phyloP scores from a whole-genome alignment of 2,888 invertebrate species.

The Monoplex corrugatus region DNA sequence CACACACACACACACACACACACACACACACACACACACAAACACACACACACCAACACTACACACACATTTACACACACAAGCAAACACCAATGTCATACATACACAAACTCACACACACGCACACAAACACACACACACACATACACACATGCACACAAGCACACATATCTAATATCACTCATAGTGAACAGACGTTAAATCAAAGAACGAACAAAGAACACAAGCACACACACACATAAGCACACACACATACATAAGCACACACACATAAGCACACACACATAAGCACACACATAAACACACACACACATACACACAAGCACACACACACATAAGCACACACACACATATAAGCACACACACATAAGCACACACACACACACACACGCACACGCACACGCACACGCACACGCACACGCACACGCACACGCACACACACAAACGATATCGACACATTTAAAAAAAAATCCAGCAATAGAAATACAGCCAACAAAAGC shows the following conservation, averaged over 20 bases:
- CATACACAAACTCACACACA: not conserved
- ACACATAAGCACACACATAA: slow-evolving; percentile 4
- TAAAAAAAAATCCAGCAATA: too few relatives aligned
- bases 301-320: not conserved
- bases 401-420: slow-evolving; percentile 17
- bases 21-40: too few relatives aligned
- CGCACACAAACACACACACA: not conserved
- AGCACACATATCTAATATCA: not conserved
- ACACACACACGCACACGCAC: slow-evolving; percentile 21
- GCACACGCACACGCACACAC: slow-evolving; percentile 20
- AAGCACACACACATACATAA: not conserved
- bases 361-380: slow-evolving; percentile 15
- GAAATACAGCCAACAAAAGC: too few relatives aligned
- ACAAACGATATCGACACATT: not conserved
- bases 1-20: too few relatives aligned
- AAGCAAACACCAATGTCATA: not conserved
- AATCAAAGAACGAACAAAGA: too few relatives aligned
- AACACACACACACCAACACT: too few relatives aligned
- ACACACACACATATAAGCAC: not conserved
- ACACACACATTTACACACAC: not conserved
- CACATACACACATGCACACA: slow-evolving; percentile 17
- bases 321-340: not conserved
- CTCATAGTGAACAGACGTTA: too few relatives aligned
- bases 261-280: not conserved
- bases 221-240: not conserved